A percentile compares a stretch with the other conserved stretches of the same genome.
These are phyloP conservation scores for Caenorhabditis afra DNA, from an alignment of 2,888 invertebrate genomes.

Conservation along the genomic window DNA sequence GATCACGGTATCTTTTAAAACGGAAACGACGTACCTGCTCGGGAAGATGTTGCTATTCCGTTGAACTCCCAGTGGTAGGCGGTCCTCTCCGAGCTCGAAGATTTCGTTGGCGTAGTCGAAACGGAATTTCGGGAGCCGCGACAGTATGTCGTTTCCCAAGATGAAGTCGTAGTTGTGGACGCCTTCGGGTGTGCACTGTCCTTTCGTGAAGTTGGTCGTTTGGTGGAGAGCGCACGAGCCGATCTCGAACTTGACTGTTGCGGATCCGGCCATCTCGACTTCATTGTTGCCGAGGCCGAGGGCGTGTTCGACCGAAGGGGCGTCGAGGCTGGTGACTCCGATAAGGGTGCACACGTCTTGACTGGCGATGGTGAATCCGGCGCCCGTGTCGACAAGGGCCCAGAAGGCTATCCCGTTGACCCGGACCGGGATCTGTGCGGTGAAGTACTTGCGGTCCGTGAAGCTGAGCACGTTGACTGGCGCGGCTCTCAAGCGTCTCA, in stretches of 20 bases:
- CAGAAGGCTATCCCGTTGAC: constrained; percentile 12
- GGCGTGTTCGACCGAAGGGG: constrained; percentile 1
- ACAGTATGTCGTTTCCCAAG: constrained; percentile 13
- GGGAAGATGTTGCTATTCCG: too few relatives aligned
- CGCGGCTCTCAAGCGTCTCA: too few relatives aligned
- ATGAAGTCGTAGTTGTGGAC: constrained; percentile 25
- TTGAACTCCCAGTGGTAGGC: constrained; percentile 15
- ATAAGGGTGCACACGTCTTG: background rate
- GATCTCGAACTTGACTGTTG: constrained; percentile 15
- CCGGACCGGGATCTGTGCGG: constrained; percentile 21
- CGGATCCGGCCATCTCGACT: constrained; percentile 19
- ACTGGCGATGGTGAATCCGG: constrained; percentile 11
- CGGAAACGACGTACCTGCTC: too few relatives aligned
- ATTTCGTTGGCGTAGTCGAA: constrained; percentile 12
- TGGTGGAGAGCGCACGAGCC: background rate
- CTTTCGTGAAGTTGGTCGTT: constrained; percentile 11
- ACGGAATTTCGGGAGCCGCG: constrained; percentile 14
- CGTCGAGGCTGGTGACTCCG: background rate
- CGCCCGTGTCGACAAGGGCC: constrained; percentile 36
- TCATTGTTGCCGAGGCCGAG: constrained; percentile 4
- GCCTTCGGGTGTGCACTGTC: too few relatives aligned
- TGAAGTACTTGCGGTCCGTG: constrained; percentile 22
- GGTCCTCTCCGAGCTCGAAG: constrained; percentile 14
- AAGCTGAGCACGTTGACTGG: too few relatives aligned
- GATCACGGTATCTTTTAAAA: background rate